Evolutionary conservation across 2,113 vertebrate genomes (phyloP).

Genomic region (Eonycteris spelaea): DNA sequence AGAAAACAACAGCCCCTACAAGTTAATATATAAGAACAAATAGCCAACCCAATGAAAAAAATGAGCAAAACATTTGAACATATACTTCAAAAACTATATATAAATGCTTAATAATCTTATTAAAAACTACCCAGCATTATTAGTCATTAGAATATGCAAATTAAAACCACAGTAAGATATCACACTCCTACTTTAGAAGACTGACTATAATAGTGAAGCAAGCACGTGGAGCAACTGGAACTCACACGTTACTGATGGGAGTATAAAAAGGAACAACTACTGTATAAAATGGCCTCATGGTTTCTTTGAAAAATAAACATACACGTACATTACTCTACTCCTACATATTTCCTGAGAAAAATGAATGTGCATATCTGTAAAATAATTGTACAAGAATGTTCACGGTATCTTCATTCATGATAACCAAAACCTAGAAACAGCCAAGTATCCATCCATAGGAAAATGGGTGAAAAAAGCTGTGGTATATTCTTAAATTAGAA

Average conservation of each 20-base stretch:
- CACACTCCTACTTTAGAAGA: background rate
- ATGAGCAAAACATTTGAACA: background rate
- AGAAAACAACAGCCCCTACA: background rate
- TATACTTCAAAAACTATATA: background rate
- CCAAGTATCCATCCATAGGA: background rate
- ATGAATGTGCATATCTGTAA: background rate
- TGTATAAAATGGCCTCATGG: background rate
- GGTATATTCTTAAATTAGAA: background rate
- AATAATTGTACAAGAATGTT: background rate
- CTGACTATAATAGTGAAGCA: background rate
- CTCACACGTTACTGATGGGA: background rate
- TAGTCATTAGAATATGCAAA: background rate
- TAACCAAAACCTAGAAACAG: too few relatives aligned
- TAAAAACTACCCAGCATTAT: background rate
- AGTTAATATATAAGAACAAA: background rate
- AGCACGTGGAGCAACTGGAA: background rate
- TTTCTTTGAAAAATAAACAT: background rate
- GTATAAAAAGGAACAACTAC: background rate
- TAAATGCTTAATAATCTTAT: background rate
- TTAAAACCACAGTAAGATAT: background rate
- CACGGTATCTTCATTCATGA: too few relatives aligned
- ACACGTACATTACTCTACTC: background rate
- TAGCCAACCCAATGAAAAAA: background rate
- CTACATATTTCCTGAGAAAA: background rate
- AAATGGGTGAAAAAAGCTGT: background rate